These are phyloP conservation scores for Scaptomyza montana DNA, from an alignment of 1,140 invertebrate species.

Conservation along the genomic window DNA sequence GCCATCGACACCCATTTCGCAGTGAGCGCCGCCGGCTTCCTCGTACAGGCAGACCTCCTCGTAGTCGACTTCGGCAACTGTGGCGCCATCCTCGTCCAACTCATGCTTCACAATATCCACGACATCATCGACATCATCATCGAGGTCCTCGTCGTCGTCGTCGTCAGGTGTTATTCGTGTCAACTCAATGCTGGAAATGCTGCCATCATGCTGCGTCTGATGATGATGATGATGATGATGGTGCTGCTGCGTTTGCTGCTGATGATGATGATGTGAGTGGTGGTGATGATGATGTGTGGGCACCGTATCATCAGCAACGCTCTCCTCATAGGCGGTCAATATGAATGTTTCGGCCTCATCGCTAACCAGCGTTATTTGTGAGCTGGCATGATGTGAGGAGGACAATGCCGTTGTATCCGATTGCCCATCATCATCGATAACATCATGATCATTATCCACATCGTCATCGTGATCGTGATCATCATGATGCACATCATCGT, in stretches of 20 bases:
- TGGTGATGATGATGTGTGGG: constrained; percentile 55
- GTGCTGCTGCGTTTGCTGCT: constrained; percentile 54
- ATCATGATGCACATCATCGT: constrained; percentile 16
- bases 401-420: constrained; percentile 56
- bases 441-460: constrained; percentile 38
- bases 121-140: constrained; percentile 60
- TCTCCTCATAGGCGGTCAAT: constrained; percentile 75
- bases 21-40: constrained; percentile 65
- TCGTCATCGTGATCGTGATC: constrained; percentile 16
- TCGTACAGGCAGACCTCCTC: constrained; percentile 79
- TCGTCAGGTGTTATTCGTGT: constrained; percentile 68
- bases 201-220: constrained; percentile 66
- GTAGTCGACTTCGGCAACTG: constrained; percentile 72
- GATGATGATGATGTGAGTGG: constrained; percentile 57
- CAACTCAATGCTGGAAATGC: constrained; percentile 75
- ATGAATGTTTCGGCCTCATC: constrained; percentile 78
- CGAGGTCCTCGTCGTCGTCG: constrained; percentile 67
- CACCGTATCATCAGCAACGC: constrained; percentile 73
- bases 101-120: constrained; percentile 80
- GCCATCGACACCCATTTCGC: constrained; percentile 71
- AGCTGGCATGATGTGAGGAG: constrained; percentile 57
- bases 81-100: constrained; percentile 73
- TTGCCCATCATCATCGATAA: constrained; percentile 62
- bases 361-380: constrained; percentile 69
- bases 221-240: constrained; percentile 59